Base-by-base conservation (phyloP, 2,888 invertebrate genomes). In the Hydropsyche betteni region DNA sequence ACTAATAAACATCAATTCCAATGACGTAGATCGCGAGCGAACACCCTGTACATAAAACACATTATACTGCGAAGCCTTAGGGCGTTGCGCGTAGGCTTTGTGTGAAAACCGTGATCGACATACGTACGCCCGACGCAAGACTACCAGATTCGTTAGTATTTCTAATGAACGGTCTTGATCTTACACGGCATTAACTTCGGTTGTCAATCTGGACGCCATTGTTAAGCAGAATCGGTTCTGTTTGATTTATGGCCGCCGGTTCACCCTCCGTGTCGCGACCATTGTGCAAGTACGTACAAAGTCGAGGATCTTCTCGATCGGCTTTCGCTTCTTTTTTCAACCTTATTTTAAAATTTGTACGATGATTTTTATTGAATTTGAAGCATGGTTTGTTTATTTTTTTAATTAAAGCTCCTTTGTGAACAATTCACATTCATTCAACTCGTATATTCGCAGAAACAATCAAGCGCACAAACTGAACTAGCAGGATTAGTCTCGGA, bases 141-240 rank as follows among this genome's bases (percentile, higher is more conserved):
- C 72, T 72, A 72, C 58, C 72, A 72, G 38, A 33, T 72, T 72
- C 72, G 72, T 72, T 72, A 72, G 72, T 55, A 36, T 72, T 72
- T 55, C 72, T 72, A 72, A 72, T 72, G 72, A 72, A 72, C 72
- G 72, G 72, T 72, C 72, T 72, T 72, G 58, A 72, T 72, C 72
- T 72, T 61, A 61, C 72, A 36, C 72, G 50, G 68, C 53, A 72
- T 75, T 69, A 55, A 73, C 73, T 64, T 69, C 71, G 75, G 74
- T 72, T 75, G 76, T 76, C 78, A 78, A 78, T 78, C 69, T 76
- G 53, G 76, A 51, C 72, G 73, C 76, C 75, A 76, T 78, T 76
- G 78, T 78, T 64, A 68, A 72, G 74, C 68, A 68, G 75, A 75
- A 74, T 70, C 70, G 38, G 68, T 51, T 76, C 75, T 74, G 71